These are phyloP conservation scores for Spea multiplicata DNA, from an alignment of 2,113 vertebrate species.

Conservation along the genomic window DNA sequence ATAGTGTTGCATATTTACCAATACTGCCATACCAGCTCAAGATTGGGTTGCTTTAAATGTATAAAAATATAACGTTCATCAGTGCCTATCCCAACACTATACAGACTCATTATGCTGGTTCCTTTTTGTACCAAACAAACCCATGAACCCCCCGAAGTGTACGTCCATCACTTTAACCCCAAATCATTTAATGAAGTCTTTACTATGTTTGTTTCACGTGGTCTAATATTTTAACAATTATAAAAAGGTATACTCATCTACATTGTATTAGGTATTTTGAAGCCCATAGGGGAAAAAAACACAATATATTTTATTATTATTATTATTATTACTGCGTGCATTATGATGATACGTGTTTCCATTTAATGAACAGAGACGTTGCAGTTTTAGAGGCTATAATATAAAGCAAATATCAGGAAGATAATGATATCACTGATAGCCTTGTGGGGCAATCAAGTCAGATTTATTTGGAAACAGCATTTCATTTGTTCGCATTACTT, in stretches of 20 bases:
- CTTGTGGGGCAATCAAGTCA: constrained; percentile 59
- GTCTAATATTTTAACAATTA: too few species aligned
- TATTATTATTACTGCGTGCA: constrained; percentile 25
- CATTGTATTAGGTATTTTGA: background rate
- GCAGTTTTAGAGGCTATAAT: constrained; percentile 28
- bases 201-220: too few species aligned
- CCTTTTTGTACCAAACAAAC: too few species aligned
- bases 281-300: background rate
- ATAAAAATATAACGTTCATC: too few species aligned
- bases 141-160: too few species aligned
- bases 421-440: constrained; percentile 55
- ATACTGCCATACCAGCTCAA: too few species aligned
- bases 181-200: too few species aligned
- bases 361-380: constrained; percentile 32
- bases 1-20: too few species aligned
- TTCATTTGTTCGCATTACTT: constrained; percentile 73
- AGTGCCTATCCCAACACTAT: too few species aligned
- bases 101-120: too few species aligned
- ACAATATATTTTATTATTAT: constrained; percentile 16
- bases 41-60: too few species aligned
- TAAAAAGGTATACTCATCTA: background rate
- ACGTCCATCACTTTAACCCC: too few species aligned
- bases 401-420: constrained; percentile 30
- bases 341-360: constrained; percentile 20
- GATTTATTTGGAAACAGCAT: constrained; percentile 69